Evolutionary conservation across 2,113 vertebrate genomes (phyloP).

Genomic region (Petrocephalus zakoni): DNA sequence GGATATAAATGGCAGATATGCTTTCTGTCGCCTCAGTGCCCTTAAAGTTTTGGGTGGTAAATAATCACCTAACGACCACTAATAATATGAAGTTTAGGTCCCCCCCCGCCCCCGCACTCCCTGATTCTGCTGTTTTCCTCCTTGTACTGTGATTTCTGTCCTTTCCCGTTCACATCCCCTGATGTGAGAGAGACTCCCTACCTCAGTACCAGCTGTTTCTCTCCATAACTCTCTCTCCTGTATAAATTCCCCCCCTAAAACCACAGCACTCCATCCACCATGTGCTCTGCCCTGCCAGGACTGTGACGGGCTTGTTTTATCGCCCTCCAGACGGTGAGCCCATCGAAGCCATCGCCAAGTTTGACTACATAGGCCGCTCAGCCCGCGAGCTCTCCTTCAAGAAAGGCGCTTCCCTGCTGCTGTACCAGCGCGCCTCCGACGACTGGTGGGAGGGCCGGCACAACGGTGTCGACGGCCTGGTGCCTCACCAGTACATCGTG

Average conservation of each 20-base stretch:
- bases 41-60: no score
- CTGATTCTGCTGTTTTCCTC: no score
- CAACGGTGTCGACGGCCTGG: conserved; percentile 84
- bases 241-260: not conserved
- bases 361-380: conserved; percentile 89
- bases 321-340: conserved; percentile 81
- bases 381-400: conserved; percentile 93
- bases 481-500: conserved; percentile 94
- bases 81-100: no score
- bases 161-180: not conserved
- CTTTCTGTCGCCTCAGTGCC: no score
- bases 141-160: not conserved
- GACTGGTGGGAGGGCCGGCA: conserved; percentile 98
- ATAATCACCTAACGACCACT: no score
- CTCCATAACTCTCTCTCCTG: not conserved
- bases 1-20: no score
- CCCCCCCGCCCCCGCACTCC: no score
- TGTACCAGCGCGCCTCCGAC: conserved; percentile 90
- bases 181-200: not conserved
- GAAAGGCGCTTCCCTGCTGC: conserved; percentile 88
- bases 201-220: not conserved
- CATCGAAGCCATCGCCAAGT: conserved; percentile 92
- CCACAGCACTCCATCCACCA: not conserved
- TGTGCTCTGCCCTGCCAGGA: not conserved
- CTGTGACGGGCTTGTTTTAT: not conserved